These are phyloP conservation scores for Camponotus pennsylvanicus DNA, from an alignment of 1,140 invertebrate genomes.

Conservation along the genomic window DNA sequence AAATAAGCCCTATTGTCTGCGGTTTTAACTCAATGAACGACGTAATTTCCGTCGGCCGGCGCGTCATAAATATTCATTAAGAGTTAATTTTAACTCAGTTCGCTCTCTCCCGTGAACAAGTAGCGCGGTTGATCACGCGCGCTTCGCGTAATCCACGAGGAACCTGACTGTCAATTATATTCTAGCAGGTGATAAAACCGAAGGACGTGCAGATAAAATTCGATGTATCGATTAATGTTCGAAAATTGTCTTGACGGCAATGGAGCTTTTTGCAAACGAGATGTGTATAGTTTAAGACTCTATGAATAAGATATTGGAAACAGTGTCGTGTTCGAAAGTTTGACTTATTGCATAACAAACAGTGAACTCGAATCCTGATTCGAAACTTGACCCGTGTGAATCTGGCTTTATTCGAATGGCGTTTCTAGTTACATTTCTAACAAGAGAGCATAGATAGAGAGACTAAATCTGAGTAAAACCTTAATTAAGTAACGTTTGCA, in stretches of 20 bases:
- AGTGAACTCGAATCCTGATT: background rate
- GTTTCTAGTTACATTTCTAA: background rate
- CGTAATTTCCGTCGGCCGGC: conserved; percentile 53
- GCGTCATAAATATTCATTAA: conserved; percentile 63
- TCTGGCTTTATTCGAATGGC: background rate
- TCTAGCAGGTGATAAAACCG: conserved; percentile 9
- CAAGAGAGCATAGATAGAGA: background rate
- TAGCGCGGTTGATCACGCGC: conserved; percentile 34
- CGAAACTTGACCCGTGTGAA: background rate
- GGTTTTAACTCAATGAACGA: conserved; percentile 60
- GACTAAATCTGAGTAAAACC: background rate
- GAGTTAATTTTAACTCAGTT: conserved; percentile 49
- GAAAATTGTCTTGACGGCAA: conserved; percentile 40
- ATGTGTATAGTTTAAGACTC: conserved; percentile 27
- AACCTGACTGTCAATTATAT: conserved; percentile 33
- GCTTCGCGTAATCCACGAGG: conserved; percentile 26
- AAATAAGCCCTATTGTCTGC: conserved; percentile 63
- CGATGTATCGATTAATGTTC: conserved; percentile 31
- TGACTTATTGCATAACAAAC: conserved; percentile 17
- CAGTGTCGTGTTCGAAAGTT: background rate
- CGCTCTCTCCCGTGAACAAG: conserved; percentile 20
- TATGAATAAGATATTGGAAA: background rate
- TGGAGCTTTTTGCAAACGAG: conserved; percentile 13
- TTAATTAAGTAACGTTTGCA: conserved; percentile 40
- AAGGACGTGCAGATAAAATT: background rate